Percentiles rank a stretch among this genome's conserved stretches.
Evolutionary conservation across 2,888 invertebrate species (phyloP).

Genomic region (Xestia c-nigrum): DNA sequence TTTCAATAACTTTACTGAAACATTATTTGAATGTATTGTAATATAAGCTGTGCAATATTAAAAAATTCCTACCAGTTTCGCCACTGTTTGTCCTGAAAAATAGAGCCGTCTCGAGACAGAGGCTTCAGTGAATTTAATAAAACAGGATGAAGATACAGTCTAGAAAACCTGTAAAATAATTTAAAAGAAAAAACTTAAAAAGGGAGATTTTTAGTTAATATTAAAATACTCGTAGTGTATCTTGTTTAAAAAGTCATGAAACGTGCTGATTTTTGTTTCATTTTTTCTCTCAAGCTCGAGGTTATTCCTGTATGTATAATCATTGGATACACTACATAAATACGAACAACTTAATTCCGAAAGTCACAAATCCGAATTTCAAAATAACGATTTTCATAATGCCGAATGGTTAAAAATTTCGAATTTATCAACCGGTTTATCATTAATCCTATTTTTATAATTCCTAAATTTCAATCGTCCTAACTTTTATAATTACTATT

Average conservation of each 20-base stretch:
- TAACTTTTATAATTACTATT: too few species aligned
- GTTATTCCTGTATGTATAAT: not conserved
- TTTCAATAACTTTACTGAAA: too few species aligned
- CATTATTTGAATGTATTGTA: not conserved
- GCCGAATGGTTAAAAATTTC: too few species aligned
- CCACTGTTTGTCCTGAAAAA: not conserved
- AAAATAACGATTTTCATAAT: too few species aligned
- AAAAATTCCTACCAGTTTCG: not conserved
- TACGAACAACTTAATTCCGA: too few species aligned
- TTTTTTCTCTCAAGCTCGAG: not conserved
- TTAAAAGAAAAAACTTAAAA: not conserved
- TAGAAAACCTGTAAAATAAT: not conserved
- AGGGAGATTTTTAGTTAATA: not conserved
- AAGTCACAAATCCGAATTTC: too few species aligned
- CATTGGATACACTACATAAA: too few species aligned
- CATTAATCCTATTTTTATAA: too few species aligned
- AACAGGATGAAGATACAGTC: constrained; percentile 6
- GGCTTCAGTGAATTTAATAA: constrained; percentile 19
- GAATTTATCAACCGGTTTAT: too few species aligned
- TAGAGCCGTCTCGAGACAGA: not conserved
- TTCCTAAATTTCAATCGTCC: too few species aligned
- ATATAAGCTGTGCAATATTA: not conserved
- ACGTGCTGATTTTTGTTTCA: not conserved
- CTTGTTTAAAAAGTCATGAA: constrained; percentile 6
- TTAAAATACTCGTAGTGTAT: not conserved